Evolutionary conservation across 1,140 invertebrate genomes (phyloP).

Genomic region (Camponotus floridanus): DNA sequence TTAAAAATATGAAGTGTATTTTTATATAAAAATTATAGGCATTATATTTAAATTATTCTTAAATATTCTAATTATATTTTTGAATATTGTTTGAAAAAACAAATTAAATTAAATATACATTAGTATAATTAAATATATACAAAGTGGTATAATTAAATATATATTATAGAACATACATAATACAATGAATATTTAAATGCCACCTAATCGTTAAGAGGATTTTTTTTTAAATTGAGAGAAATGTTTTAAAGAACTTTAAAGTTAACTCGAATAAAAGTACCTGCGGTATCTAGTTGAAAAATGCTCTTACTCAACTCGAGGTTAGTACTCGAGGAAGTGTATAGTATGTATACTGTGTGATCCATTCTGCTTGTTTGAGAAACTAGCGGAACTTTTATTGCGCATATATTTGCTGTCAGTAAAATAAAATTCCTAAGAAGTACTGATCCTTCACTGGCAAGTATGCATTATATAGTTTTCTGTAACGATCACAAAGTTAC

Average conservation of each 20-base stretch:
- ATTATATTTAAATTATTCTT: background rate
- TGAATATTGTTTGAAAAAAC: no score
- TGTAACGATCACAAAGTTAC: background rate
- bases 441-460: slow-evolving; percentile 4
- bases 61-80: background rate
- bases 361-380: slow-evolving; percentile 17
- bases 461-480: background rate
- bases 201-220: background rate
- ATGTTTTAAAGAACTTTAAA: background rate
- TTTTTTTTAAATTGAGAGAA: background rate
- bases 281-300: slow-evolving; percentile 11
- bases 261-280: slow-evolving; percentile 25
- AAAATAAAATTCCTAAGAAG: slow-evolving; percentile 26
- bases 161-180: no score
- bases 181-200: background rate
- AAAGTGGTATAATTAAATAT: no score
- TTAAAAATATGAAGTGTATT: background rate
- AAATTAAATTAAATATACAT: background rate
- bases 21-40: background rate
- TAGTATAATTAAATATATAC: background rate
- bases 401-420: background rate
- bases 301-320: slow-evolving; percentile 31
- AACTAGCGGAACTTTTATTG: slow-evolving; percentile 35
- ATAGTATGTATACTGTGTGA: background rate
- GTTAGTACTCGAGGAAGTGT: background rate